Evolutionary conservation across 53 echinoderm and acorn worm species (phyloP).

Genomic region (Henricia sp.): DNA sequence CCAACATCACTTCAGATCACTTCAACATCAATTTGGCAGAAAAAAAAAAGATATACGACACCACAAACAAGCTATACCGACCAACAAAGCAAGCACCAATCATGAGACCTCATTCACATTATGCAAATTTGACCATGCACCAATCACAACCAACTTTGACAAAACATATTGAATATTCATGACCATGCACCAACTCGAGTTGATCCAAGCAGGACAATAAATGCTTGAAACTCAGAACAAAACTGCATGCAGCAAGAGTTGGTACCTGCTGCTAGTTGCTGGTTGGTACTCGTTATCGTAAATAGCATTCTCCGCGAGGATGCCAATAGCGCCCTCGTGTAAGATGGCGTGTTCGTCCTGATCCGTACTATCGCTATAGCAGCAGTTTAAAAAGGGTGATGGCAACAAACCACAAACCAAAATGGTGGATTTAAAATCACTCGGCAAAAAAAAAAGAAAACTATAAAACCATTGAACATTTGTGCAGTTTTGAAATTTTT

Average conservation of each 20-base stretch:
- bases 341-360: conserved; percentile 49
- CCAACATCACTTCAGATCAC: no score
- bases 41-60: no score
- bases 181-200: not conserved
- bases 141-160: not conserved
- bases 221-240: not conserved
- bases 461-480: not conserved
- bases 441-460: not conserved
- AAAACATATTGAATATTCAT: conserved; percentile 2
- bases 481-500: not conserved
- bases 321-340: conserved; percentile 58
- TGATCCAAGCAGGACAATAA: not conserved
- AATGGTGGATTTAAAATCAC: conserved; percentile 14
- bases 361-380: conserved; percentile 61
- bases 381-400: conserved; percentile 40
- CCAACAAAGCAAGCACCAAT: not conserved
- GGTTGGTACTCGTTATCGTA: conserved; percentile 56
- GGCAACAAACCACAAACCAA: conserved; percentile 11
- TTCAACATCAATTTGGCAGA: no score
- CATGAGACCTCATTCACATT: not conserved
- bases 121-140: not conserved
- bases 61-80: no score
- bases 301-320: conserved; percentile 55
- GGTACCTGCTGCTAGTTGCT: conserved; percentile 58
- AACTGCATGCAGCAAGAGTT: conserved; percentile 20